A percentile compares a stretch with the other conserved stretches of the same genome.
These are phyloP conservation scores for Cygnus buccinator DNA, from an alignment of 2,113 vertebrate species.

Conservation along the genomic window DNA sequence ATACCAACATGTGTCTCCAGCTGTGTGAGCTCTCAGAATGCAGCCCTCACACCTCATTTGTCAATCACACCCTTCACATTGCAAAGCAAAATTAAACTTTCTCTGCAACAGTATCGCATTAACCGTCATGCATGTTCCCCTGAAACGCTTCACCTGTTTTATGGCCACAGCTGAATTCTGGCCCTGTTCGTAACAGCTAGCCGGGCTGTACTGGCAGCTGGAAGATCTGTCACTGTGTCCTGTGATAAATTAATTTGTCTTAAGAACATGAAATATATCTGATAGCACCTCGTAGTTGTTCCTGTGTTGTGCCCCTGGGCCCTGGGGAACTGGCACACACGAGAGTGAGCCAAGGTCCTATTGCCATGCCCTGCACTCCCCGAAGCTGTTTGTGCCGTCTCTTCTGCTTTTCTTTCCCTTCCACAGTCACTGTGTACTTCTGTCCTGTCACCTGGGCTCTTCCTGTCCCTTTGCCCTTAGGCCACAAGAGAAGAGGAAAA, in stretches of 20 bases:
- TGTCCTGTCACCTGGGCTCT: background rate
- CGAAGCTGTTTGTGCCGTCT: background rate
- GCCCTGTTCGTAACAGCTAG: background rate
- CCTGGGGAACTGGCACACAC: accelerated
- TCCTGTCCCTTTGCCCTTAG: background rate
- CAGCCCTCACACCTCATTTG: background rate
- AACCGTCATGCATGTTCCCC: background rate
- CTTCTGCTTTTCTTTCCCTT: background rate
- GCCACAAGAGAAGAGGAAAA: background rate
- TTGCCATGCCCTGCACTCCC: background rate
- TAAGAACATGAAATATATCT: background rate
- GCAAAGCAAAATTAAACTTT: constrained; percentile 25
- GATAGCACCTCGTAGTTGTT: no score
- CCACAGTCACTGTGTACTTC: background rate
- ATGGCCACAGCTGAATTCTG: background rate
- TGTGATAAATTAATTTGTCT: background rate
- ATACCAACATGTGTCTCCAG: background rate
- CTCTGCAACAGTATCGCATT: background rate
- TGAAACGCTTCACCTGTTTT: background rate
- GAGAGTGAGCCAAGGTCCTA: background rate
- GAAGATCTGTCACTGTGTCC: background rate
- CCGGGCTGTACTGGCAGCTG: background rate
- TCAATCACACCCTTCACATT: background rate
- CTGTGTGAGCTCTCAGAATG: background rate
- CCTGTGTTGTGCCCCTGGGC: background rate